Base-by-base conservation (phyloP, 2,888 invertebrate genomes). In the Lasius platythorax region DNA sequence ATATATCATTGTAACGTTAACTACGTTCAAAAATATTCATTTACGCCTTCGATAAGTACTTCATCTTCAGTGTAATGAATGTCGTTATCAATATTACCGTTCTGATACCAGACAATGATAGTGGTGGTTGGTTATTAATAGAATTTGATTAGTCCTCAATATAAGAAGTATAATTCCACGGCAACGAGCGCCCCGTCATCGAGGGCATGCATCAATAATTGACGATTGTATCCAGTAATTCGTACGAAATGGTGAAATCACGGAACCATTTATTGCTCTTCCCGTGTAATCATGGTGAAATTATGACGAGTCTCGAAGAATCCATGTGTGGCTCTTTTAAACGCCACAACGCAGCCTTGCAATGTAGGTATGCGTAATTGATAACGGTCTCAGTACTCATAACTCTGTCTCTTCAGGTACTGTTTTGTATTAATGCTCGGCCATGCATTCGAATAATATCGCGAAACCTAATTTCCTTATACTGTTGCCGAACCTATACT, bases 321-420 rank as follows among this genome's bases (percentile, higher is more conserved):
- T 73, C 72, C 66, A 61, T 76, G 40, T 67, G 50, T 76, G 56
- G 74, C 73, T 85, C 85, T 83, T 83, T 86, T 85, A 84, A 87
- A 83, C 78, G 37, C 37, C 4, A 5, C 37, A 5, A 37, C 37
- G 79, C 58, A 67, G 43, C 72, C 72, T 86, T 85, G 86, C 89
- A 75, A 85, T 83, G 70, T 85, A 91, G 91, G 91, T 92, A 93
- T 92, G 91, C 91, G 90, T 91, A 92, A 93, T 93, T 91, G 91
- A 92, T 93, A 92, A 92, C 92, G 93, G 93, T 92, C 89, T 88
- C 85, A 79, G 70, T 86, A 83, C 58, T 85, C 73, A 40, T 86
- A 75, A 84, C 74, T 85, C 87, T 85, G 85, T 75, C 85, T 79
- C 72, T 81, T 86, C 75, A 66, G 68, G 70, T 50, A 72, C 83